Evolutionary conservation across 1,140 invertebrate genomes (phyloP).

Genomic region (Heliothis virescens): DNA sequence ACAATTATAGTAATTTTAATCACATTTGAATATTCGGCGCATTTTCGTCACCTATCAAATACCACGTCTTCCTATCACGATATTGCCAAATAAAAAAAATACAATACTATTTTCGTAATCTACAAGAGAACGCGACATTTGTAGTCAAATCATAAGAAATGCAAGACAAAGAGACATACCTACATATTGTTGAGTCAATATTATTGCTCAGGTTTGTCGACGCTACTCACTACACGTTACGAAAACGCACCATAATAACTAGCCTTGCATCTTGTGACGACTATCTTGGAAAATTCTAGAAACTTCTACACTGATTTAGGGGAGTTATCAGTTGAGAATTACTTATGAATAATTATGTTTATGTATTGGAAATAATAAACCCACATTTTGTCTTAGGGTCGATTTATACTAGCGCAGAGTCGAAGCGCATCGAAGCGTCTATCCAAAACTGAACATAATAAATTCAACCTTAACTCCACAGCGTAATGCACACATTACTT

Average conservation of each 20-base stretch:
- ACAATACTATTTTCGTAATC: neutral
- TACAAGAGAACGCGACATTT: slow-evolving; percentile 20
- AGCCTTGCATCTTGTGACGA: slow-evolving; percentile 26
- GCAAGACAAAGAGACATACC: slow-evolving; percentile 1
- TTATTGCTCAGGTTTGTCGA: slow-evolving; percentile 8
- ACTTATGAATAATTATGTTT: neutral
- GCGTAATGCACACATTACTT: too few species aligned
- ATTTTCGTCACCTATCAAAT: too few species aligned
- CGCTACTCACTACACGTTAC: slow-evolving; percentile 2
- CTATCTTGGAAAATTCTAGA: neutral
- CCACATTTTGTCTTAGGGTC: too few species aligned
- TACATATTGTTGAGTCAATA: slow-evolving; percentile 2
- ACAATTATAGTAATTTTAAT: neutral
- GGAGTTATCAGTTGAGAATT: neutral
- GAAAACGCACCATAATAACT: neutral
- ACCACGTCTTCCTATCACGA: too few species aligned
- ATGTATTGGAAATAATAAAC: neutral
- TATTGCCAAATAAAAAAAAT: neutral
- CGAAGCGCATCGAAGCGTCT: too few species aligned
- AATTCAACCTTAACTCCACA: too few species aligned
- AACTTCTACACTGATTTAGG: neutral
- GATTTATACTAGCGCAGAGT: too few species aligned
- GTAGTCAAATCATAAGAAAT: slow-evolving; percentile 19
- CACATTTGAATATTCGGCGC: neutral
- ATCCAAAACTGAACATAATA: too few species aligned